A percentile compares a stretch with the other conserved stretches of the same genome.
phyloP scores from a whole-genome alignment of 2,113 vertebrate species.

The Megaleporinus macrocephalus region DNA sequence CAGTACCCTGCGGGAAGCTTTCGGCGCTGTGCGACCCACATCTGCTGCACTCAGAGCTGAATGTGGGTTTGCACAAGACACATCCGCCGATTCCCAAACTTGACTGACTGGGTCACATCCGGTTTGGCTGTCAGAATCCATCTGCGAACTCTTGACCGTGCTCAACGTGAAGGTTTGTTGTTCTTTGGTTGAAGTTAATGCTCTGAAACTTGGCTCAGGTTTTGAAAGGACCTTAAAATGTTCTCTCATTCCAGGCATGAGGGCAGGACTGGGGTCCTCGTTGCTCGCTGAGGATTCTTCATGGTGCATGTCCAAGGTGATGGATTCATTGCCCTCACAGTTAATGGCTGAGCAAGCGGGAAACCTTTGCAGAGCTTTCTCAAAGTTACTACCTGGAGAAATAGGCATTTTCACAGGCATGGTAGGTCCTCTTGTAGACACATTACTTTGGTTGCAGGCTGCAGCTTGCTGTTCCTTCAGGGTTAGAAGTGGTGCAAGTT shows the following conservation, averaged over 20 bases:
- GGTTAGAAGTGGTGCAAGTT: constrained; percentile 50
- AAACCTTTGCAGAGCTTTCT: constrained; percentile 20
- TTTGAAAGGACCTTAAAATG: constrained; percentile 43
- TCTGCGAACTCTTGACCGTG: background rate
- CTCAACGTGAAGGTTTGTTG: constrained; percentile 5
- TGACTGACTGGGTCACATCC: constrained; percentile 15
- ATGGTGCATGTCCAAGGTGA: constrained; percentile 26
- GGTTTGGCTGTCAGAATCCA: background rate
- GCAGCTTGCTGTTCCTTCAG: constrained; percentile 42
- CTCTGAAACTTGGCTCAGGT: constrained; percentile 17
- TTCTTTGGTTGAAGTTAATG: constrained; percentile 22
- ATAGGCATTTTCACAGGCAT: constrained; percentile 10
- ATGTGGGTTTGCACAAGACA: background rate
- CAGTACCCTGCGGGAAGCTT: constrained; percentile 12
- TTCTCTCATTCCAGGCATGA: constrained; percentile 25
- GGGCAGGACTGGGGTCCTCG: constrained; percentile 19
- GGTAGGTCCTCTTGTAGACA: background rate
- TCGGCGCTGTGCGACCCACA: background rate
- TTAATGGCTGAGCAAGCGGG: constrained; percentile 31
- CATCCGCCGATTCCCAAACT: constrained; percentile 22
- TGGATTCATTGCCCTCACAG: constrained; percentile 1
- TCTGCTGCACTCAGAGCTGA: background rate
- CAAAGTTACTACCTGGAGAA: constrained; percentile 35
- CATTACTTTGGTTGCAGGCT: background rate
- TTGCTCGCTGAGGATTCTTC: background rate